Conservation (phyloP, 2,888 invertebrate genomes). For the Tipula unca region DNA sequence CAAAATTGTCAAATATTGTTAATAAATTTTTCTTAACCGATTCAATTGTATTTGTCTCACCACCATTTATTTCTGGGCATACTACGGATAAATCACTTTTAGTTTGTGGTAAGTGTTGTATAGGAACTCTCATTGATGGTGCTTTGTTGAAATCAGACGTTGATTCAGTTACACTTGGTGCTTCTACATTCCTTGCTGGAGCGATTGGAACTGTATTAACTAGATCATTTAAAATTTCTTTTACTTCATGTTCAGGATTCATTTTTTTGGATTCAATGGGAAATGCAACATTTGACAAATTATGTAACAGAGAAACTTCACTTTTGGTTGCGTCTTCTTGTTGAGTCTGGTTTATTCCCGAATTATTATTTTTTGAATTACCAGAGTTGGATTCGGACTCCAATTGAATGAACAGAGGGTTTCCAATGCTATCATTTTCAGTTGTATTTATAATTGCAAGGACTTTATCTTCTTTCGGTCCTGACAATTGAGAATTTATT, state of each 20-base stretch:
- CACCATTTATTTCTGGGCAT: neutral
- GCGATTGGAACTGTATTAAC: neutral
- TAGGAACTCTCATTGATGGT: neutral
- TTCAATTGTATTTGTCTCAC: neutral
- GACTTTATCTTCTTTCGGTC: too few relatives aligned
- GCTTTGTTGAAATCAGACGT: neutral
- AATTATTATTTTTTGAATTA: too few relatives aligned
- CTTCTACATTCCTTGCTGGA: neutral
- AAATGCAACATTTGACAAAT: too few relatives aligned
- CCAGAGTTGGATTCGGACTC: too few relatives aligned
- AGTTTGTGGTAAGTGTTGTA: neutral
- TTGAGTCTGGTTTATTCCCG: too few relatives aligned
- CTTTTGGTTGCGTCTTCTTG: too few relatives aligned
- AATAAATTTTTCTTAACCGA: neutral
- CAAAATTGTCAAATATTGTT: neutral
- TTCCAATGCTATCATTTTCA: too few relatives aligned
- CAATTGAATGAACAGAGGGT: too few relatives aligned
- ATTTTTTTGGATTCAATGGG: neutral
- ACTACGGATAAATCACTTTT: neutral
- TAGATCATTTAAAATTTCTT: neutral
- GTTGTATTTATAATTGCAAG: too few relatives aligned
- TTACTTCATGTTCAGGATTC: neutral
- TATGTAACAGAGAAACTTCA: too few relatives aligned
- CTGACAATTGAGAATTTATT: too few relatives aligned
- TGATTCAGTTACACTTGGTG: neutral